Evolutionary conservation across 2,113 vertebrate species (phyloP), one percentile per base, ranked within the genome.

Genomic region (Lophochroa leadbeateri): DNA sequence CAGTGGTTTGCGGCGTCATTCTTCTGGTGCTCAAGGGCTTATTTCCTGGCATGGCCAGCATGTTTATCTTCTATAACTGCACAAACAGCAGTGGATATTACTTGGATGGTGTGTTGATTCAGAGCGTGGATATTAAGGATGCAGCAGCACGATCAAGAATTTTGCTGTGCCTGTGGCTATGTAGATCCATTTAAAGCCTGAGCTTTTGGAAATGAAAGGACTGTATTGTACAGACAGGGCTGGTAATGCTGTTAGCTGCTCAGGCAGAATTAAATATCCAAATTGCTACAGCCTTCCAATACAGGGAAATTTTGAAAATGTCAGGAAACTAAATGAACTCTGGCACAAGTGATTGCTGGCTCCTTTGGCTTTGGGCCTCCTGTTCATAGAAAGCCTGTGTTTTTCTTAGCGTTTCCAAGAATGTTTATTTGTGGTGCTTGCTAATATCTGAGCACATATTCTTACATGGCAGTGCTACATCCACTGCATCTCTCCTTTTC

Each of bases 161-260:
- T 65, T 27, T 35, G 49, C 33, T 29, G 15, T 49, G 78, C 64
- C 28, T 71, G 29, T 70, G 57, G 77, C 71, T 82, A 9, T 1
- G 0, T 28, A 44, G 47, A 19, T 53, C 6, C 53, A 20, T 75
- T 74, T 78, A 43, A 69, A 75, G 33, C 28, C 53, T 41, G 28
- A 27, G 61, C 28, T 57, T 69, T 10, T 50, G 43, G 55, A 61
- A 68, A 23, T 49, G 6, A 43, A 71, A 65, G 29, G 25, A 41
- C 6, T 1, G 1, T 4, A 5, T 7, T 68, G 11, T 15, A 37
- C 21, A n/a, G 46, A 19, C 7, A 27, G 20, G 17, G 46, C 20
- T 67, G 52, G 18, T 44, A 68, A 24, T 0, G 0, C 28, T 0
- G 0, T 68, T 74, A 74, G 23, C 31, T 72, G 46, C 67, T 61